Base-by-base conservation (phyloP, 2,888 invertebrate genomes). In the Melipona bicolor region DNA sequence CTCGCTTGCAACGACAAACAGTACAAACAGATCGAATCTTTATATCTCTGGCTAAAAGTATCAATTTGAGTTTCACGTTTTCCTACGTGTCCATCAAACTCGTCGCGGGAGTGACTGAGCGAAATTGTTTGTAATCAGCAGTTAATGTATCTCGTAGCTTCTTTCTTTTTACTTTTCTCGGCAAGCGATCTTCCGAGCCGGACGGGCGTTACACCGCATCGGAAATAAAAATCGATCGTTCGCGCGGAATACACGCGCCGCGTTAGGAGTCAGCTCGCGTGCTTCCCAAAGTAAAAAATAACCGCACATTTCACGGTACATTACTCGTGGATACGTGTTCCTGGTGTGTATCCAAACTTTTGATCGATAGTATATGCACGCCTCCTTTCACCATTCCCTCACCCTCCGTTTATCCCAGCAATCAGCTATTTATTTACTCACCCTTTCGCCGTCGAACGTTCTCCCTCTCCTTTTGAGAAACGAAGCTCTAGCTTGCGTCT, bases 361-460 rank as follows among this genome's bases (percentile, higher is more conserved):
- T 69, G 72, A 81, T 79, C 71, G 56, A 79, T 56, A n/a, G 43
- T 49, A n/a, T 62, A 64, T 56, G 69, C 54, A 17, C 69, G 27
- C 54, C 62, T 56, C 24, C 21, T 65, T 59, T 65, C 69, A 36
- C 64, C 64, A 36, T 54, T 24, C 4, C 43, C 54, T 24, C 50
- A 32, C 3, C 36, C 32, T 27, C 61, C 0, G 50, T 52, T 27
- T n/a, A 24, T 24, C 19, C n/a, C 19, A 15, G 43, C 79, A 79
- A 81, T 81, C 81, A 79, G 21, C 73, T 79, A 72, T 79, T 77
- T 80, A 77, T 80, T 77, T 36, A n/a, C 68, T 49, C 49, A 21
- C 19, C 67, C 68, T 21, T 52, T n/a, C 56, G n/a, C 43, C 43
- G n/a, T 9, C n/a, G n/a, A 65, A 65, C 24, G 19, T 43, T 36